phyloP scores from a whole-genome alignment of 2,113 vertebrate species.

The Barbus barbus region DNA sequence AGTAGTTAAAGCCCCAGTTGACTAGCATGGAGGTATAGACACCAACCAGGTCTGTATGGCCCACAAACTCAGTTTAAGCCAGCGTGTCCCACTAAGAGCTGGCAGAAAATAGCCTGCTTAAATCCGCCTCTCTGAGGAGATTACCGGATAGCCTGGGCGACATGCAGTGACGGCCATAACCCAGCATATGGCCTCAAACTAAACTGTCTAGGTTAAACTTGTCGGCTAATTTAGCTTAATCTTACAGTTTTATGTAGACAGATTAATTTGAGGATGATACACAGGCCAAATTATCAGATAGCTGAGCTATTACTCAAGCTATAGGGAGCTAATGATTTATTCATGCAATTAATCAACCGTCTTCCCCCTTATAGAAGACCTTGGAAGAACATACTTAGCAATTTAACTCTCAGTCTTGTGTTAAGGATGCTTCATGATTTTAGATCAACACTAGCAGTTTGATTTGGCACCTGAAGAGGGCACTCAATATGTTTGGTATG shows the following conservation, averaged over 20 bases:
- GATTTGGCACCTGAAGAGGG: not conserved
- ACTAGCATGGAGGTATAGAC: not conserved
- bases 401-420: not conserved
- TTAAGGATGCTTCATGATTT: not conserved
- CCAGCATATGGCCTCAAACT: conserved; percentile 66
- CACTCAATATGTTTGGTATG: not conserved
- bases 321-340: not conserved
- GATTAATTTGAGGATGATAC: conserved; percentile 14
- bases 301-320: not conserved
- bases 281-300: conserved; percentile 5
- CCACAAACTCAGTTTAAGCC: conserved; percentile 58
- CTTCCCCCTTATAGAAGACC: not conserved
- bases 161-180: conserved; percentile 25
- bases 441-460: not conserved
- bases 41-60: not conserved
- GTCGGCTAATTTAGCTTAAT: conserved; percentile 30
- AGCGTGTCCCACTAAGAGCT: conserved; percentile 64
- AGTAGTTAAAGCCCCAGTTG: not conserved
- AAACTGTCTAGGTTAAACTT: conserved; percentile 29
- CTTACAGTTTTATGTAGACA: not conserved
- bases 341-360: not conserved
- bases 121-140: conserved; percentile 72
- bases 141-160: conserved; percentile 65
- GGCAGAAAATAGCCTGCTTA: conserved; percentile 74
- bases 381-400: not conserved